These are phyloP conservation scores for Drosophila dives DNA, from an alignment of 2,888 invertebrate genomes.

Conservation along the genomic window DNA sequence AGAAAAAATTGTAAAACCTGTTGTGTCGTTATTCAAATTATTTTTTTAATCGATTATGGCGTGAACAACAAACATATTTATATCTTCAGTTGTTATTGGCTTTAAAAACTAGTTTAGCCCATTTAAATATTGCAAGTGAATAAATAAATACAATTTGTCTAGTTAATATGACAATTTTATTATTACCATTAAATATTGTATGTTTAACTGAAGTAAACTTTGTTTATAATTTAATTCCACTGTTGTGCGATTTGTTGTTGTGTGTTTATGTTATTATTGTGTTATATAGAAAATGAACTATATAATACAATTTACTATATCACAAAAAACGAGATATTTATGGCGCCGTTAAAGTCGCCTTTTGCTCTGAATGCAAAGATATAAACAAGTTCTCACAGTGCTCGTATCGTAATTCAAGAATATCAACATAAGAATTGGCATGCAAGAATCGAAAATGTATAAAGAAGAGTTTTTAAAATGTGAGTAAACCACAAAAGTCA, in stretches of 20 bases:
- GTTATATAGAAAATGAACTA: conserved; percentile 13
- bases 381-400: conserved; percentile 27
- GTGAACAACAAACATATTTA: conserved; percentile 2
- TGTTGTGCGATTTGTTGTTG: conserved; percentile 21
- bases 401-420: conserved; percentile 11
- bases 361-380: conserved; percentile 3
- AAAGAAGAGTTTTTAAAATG: conserved; percentile 25
- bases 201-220: conserved; percentile 5
- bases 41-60: conserved; percentile 10
- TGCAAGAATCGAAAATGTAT: conserved; percentile 15
- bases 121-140: conserved; percentile 11
- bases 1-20: conserved; percentile 16
- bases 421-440: conserved; percentile 10
- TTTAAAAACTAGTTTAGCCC: conserved; percentile 16
- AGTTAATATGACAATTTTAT: too few species aligned
- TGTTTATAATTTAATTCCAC: conserved; percentile 16
- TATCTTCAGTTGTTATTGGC: conserved; percentile 3
- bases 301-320: conserved; percentile 10
- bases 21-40: not conserved
- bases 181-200: not conserved
- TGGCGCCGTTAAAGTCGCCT: conserved; percentile 45
- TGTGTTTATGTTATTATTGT: conserved; percentile 5
- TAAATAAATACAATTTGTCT: not conserved
- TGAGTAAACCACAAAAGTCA: conserved; percentile 29
- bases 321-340: conserved; percentile 35